Conservation (phyloP, 2,113 vertebrate genomes). For the Chinchilla lanigera region DNA sequence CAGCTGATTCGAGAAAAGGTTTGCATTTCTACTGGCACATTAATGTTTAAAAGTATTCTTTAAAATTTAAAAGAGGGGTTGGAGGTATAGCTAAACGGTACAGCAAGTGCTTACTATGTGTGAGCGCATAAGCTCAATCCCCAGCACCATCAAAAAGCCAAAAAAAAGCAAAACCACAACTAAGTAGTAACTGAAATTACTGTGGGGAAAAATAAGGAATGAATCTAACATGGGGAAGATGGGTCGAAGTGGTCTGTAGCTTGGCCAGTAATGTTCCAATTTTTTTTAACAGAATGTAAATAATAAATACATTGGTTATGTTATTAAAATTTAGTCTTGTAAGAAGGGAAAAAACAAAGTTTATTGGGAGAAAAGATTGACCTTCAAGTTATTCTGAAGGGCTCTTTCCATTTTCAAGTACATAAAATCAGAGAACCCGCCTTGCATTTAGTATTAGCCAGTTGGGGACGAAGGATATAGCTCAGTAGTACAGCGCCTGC, state of each 20-base stretch:
- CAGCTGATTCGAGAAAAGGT: background rate
- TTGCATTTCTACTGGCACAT: background rate
- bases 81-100: background rate
- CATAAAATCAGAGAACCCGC: background rate
- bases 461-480: background rate
- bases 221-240: background rate
- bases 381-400: background rate
- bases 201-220: background rate
- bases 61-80: background rate
- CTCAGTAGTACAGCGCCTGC: too few species aligned
- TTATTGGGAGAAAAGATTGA: background rate
- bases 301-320: background rate
- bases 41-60: background rate
- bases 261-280: background rate
- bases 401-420: background rate
- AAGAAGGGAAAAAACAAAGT: background rate
- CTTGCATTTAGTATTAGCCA: slow-evolving; percentile 28
- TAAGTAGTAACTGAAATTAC: slow-evolving; percentile 8
- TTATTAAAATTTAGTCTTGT: background rate
- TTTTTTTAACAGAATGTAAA: background rate
- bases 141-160: background rate
- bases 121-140: background rate
- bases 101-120: background rate
- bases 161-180: slow-evolving; percentile 41
- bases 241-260: background rate